Evolutionary conservation across 1,140 invertebrate genomes (phyloP), one percentile per base, ranked within the genome.

Genomic region (Apis laboriosa): DNA sequence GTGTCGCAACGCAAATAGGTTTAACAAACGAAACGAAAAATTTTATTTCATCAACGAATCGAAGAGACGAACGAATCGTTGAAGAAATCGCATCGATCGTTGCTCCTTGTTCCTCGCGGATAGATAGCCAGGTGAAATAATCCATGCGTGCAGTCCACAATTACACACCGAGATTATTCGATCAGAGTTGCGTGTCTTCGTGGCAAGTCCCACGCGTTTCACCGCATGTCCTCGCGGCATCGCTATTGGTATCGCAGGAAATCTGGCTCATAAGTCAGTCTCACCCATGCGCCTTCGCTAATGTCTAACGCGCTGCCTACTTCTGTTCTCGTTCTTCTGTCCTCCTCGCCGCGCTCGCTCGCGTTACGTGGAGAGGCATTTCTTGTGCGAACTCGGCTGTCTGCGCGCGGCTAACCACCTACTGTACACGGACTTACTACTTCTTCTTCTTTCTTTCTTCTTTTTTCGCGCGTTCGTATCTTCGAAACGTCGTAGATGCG

Each of bases 181-280:
- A 77, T 81, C 80, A 60, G 55, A 53, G 55, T 76, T 81, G 73
- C 73, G 80, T 77, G 73, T 77, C 72, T 80, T 24, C 13, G 77
- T 60, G 28, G 58, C 77, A 21, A 73, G 82, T 80, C 82, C 70
- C 82, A 88, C 85, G 83, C 83, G 78, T 85, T 84, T 85, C 87
- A 85, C 78, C 58, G 83, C 84, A 61, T 84, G 84, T 86, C 84
- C 84, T 83, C 87, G 60, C 63, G 64, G 75, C 80, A 76, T 82
- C 72, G 77, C 63, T 80, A 80, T 84, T 73, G 71, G 78, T 72
- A 75, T 84, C 78, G 43, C 84, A 84, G 84, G 73, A 86, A 84
- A 88, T 89, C 87, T 88, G 87, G 77, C 84, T 87, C 80, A 77
- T 87, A 78, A 88, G 80, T 88, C 84, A 88, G 86, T 88, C 84